These are phyloP conservation scores for Eretmochelys imbricata DNA, from an alignment of 2,113 vertebrate genomes.

Conservation along the genomic window DNA sequence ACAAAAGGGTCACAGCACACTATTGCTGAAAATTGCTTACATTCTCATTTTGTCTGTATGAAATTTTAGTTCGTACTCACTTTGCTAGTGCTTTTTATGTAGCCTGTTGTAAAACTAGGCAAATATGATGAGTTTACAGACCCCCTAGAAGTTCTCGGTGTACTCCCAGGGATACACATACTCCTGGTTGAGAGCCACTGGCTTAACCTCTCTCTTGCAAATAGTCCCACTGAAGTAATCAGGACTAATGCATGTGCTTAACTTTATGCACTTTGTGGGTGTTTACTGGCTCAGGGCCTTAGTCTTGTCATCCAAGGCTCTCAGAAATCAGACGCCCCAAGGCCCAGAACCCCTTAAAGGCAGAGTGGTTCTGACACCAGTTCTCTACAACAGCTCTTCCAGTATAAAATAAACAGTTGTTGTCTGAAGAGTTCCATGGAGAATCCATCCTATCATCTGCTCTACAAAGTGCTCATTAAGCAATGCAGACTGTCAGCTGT, in stretches of 20 bases:
- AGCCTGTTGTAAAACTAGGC: no score
- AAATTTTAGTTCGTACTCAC: no score
- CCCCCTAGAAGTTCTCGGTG: no score
- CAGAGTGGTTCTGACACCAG: accelerated
- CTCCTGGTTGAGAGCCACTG: no score
- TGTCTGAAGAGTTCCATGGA: neutral
- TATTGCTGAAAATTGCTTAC: no score
- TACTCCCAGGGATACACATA: no score
- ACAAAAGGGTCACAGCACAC: no score
- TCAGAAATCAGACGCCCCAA: accelerated
- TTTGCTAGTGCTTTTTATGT: no score
- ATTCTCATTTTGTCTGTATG: no score
- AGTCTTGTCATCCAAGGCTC: accelerated
- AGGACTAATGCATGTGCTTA: accelerated
- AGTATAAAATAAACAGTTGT: neutral
- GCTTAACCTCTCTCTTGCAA: neutral
- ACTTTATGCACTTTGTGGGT: accelerated
- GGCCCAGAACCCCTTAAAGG: neutral
- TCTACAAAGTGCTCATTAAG: neutral
- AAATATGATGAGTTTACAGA: no score
- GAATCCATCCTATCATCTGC: neutral
- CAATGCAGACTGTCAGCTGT: accelerated
- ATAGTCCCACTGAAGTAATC: neutral
- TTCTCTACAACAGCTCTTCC: neutral
- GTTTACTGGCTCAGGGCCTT: neutral